These are phyloP conservation scores for Xylophagus ater DNA, from an alignment of 2,888 invertebrate species.

Conservation along the genomic window DNA sequence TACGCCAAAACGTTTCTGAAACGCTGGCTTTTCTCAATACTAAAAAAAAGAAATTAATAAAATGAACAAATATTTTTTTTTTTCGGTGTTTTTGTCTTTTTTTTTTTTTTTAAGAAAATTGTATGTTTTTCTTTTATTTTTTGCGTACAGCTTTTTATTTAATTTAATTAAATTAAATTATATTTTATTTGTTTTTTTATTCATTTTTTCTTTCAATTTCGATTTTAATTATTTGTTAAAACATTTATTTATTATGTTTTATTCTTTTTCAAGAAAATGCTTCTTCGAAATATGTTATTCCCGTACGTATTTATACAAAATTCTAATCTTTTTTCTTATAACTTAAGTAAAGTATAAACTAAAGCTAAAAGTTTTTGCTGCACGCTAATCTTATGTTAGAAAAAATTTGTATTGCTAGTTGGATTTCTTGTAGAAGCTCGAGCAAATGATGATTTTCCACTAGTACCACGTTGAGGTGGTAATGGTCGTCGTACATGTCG, in stretches of 20 bases:
- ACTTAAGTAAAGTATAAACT: slow-evolving; percentile 48
- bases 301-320: too few relatives aligned
- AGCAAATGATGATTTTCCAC: slow-evolving; percentile 44
- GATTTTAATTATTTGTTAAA: slow-evolving; percentile 18
- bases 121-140: slow-evolving; percentile 16
- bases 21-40: background rate
- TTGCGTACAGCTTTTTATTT: slow-evolving; percentile 14
- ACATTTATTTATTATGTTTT: slow-evolving; percentile 7
- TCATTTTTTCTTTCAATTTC: slow-evolving; percentile 5
- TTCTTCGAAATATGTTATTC: too few relatives aligned
- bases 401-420: slow-evolving; percentile 43
- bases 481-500: slow-evolving; percentile 53
- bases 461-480: slow-evolving; percentile 44
- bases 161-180: slow-evolving; percentile 17
- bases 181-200: slow-evolving; percentile 12
- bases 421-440: slow-evolving; percentile 47
- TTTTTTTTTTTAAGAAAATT: slow-evolving; percentile 15
- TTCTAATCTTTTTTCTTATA: slow-evolving; percentile 36
- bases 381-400: slow-evolving; percentile 48
- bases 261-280: too few relatives aligned
- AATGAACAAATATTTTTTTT: slow-evolving; percentile 7
- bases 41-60: slow-evolving; percentile 9
- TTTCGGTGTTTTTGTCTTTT: slow-evolving; percentile 14
- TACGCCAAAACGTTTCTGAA: too few relatives aligned
- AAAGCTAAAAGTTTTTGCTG: slow-evolving; percentile 46